Evolutionary conservation across 2,797 vertebrate species (phyloP).

Genomic region (Falco biarmicus): DNA sequence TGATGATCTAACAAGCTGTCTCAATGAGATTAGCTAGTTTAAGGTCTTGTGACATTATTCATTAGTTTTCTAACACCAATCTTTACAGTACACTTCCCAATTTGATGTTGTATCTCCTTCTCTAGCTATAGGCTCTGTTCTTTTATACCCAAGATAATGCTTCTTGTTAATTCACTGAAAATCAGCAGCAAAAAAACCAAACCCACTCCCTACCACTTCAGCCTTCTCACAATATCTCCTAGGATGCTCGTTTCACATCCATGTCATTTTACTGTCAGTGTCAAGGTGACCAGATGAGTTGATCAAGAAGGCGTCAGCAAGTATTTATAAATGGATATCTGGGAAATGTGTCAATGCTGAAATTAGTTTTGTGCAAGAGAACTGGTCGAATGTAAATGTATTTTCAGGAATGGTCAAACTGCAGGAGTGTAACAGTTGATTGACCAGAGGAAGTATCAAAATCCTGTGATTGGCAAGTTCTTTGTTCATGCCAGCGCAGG

Average conservation of each 20-base stretch:
- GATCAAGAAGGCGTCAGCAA: neutral
- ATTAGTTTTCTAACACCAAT: conserved; percentile 58
- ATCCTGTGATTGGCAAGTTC: neutral
- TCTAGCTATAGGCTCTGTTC: conserved; percentile 1
- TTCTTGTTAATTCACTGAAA: conserved; percentile 53
- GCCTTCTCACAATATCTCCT: neutral
- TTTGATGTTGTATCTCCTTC: conserved; percentile 29
- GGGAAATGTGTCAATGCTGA: neutral
- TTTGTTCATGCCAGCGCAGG: neutral
- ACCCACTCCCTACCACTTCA: neutral
- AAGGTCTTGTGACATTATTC: conserved; percentile 62
- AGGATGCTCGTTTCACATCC: neutral
- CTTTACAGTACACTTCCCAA: conserved; percentile 44
- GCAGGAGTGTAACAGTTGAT: neutral
- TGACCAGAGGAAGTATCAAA: neutral
- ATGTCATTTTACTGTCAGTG: neutral
- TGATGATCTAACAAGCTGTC: conserved; percentile 55
- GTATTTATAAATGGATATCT: neutral
- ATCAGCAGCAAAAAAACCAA: neutral
- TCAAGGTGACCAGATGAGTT: neutral
- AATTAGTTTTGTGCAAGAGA: neutral
- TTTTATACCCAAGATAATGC: conserved; percentile 50
- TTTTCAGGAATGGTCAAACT: neutral
- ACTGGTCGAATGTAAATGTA: neutral
- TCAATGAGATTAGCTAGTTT: conserved; percentile 65